These are phyloP conservation scores for Subacronicta megacephala DNA, from an alignment of 2,888 invertebrate species.

Conservation along the genomic window DNA sequence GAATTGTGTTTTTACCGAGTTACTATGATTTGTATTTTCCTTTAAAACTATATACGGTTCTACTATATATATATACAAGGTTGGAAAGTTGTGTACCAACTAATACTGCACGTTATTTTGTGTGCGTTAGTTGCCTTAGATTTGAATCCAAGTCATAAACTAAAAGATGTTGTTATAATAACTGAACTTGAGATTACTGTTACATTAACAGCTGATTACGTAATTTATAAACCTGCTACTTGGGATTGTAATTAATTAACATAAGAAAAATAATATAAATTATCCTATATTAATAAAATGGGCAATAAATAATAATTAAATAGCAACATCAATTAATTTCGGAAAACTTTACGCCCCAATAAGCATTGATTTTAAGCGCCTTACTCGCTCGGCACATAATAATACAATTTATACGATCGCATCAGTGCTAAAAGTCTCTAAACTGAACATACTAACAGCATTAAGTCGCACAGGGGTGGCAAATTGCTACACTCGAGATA, in stretches of 20 bases:
- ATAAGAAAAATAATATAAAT: neutral
- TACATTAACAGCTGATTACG: too few relatives aligned
- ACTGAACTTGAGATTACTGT: too few relatives aligned
- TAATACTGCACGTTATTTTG: too few relatives aligned
- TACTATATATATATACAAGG: too few relatives aligned
- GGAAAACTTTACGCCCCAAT: constrained; percentile 25
- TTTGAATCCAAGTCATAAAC: too few relatives aligned
- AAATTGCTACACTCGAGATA: constrained; percentile 76
- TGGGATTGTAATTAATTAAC: too few relatives aligned
- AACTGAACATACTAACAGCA: constrained; percentile 56
- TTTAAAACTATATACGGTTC: too few relatives aligned
- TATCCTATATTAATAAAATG: neutral
- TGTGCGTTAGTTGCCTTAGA: too few relatives aligned
- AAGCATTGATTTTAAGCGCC: constrained; percentile 31
- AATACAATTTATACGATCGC: constrained; percentile 54
- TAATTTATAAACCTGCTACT: too few relatives aligned
- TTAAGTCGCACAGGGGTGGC: constrained; percentile 60
- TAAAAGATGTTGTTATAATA: too few relatives aligned
- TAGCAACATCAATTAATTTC: constrained; percentile 38
- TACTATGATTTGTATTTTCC: constrained; percentile 13
- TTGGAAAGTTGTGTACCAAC: too few relatives aligned
- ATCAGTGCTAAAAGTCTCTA: constrained; percentile 55
- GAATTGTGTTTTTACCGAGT: constrained; percentile 37
- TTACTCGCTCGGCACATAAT: constrained; percentile 40
- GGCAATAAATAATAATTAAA: constrained; percentile 11